These are phyloP conservation scores for Psephotus haematonotus DNA, from an alignment of 2,113 vertebrate species.

Conservation along the genomic window DNA sequence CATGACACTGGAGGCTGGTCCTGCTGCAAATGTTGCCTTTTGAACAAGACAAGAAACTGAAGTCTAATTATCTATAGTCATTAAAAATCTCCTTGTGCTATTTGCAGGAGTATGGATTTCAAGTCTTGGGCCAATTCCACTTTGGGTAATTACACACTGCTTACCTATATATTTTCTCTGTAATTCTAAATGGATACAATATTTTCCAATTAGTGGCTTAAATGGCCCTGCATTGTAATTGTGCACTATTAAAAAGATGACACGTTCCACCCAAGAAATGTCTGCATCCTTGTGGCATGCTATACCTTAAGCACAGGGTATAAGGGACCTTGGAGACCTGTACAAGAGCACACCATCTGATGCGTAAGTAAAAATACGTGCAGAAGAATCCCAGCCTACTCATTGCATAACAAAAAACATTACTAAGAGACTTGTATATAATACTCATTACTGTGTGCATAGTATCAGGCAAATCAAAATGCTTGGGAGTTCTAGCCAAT, in stretches of 20 bases:
- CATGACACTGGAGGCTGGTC: background rate
- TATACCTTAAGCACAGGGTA: rapidly evolving
- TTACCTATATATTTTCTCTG: slow-evolving; percentile 67
- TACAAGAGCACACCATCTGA: background rate
- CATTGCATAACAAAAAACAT: background rate
- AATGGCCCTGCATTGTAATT: slow-evolving; percentile 44
- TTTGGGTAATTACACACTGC: slow-evolving; percentile 65
- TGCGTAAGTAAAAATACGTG: background rate
- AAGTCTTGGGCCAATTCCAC: slow-evolving; percentile 60
- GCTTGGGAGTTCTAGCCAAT: background rate
- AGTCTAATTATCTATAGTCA: background rate
- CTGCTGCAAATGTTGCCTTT: background rate
- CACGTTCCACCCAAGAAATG: background rate
- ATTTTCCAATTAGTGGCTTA: slow-evolving; percentile 67
- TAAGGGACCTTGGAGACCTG: background rate
- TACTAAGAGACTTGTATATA: background rate
- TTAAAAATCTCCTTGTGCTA: slow-evolving; percentile 61
- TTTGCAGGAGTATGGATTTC: slow-evolving; percentile 62
- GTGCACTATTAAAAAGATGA: slow-evolving; percentile 28
- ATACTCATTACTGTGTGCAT: background rate
- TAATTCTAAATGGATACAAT: slow-evolving; percentile 61
- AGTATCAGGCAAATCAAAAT: background rate
- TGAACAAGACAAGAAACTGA: background rate
- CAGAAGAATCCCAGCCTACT: background rate
- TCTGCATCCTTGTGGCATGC: background rate